A percentile compares a stretch with the other conserved stretches of the same genome.
Evolutionary conservation across 2,113 vertebrate species (phyloP).

Genomic region (Craseonycteris thonglongyai): DNA sequence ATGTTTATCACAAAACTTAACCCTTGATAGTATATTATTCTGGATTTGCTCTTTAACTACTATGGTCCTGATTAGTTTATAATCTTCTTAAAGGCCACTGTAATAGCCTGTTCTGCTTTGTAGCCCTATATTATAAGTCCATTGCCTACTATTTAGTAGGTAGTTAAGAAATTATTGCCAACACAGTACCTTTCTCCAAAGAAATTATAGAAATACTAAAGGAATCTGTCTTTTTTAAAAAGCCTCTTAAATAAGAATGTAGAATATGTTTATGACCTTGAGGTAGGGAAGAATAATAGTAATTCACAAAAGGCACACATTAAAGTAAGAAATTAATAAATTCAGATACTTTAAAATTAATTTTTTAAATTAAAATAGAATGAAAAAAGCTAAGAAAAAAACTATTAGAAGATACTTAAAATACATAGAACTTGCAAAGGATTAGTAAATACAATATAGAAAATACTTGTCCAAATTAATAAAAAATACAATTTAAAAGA

Average conservation of each 20-base stretch:
- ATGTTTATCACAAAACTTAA: not conserved
- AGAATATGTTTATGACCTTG: not conserved
- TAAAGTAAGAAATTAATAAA: not conserved
- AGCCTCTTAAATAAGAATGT: not conserved
- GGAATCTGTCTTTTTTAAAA: not conserved
- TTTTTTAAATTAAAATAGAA: not conserved
- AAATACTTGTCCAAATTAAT: not conserved
- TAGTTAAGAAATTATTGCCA: not conserved
- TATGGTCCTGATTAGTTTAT: not conserved
- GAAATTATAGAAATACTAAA: not conserved
- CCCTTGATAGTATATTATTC: not conserved
- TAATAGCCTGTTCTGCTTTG: not conserved
- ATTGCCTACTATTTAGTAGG: not conserved
- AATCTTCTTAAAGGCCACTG: not conserved
- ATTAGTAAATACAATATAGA: not conserved
- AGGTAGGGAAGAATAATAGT: not conserved
- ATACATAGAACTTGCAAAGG: not conserved
- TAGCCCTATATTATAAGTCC: not conserved
- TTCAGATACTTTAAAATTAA: not conserved
- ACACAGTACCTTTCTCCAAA: not conserved
- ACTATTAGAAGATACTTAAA: not conserved
- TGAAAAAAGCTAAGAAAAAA: not conserved
- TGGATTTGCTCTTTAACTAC: not conserved
- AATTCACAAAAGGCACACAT: not conserved
- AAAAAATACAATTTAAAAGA: not conserved